A percentile compares a stretch with the other conserved stretches of the same genome.
Conservation (phyloP, 2,113 vertebrate genomes). For the Nicator chloris region DNA sequence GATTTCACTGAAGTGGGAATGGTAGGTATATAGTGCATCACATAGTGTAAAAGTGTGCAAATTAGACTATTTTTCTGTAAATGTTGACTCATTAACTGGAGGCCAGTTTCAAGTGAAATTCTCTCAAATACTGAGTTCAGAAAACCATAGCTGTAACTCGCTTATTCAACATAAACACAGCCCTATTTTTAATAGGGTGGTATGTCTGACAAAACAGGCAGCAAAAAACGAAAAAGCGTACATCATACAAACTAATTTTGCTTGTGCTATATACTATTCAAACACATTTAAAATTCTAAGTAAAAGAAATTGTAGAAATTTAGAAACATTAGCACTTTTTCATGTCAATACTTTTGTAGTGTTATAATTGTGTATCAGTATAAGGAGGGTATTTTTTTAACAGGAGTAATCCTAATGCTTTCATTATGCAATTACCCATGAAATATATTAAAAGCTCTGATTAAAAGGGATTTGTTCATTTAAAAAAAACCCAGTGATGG, state of each 20-base stretch:
- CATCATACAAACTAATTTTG: background rate
- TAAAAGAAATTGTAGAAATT: constrained; percentile 32
- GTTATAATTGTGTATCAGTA: constrained; percentile 57
- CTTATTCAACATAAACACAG: background rate
- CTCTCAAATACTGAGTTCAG: background rate
- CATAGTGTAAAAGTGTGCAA: background rate
- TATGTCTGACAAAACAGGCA: background rate
- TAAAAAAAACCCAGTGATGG: background rate
- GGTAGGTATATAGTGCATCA: background rate
- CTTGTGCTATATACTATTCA: background rate
- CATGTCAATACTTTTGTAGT: constrained; percentile 60
- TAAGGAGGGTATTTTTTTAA: constrained; percentile 44
- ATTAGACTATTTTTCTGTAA: background rate
- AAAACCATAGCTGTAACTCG: background rate
- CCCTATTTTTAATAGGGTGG: background rate
- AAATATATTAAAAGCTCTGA: constrained; percentile 65
- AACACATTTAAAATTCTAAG: constrained; percentile 6
- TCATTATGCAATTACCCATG: constrained; percentile 65
- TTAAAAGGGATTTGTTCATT: constrained; percentile 51
- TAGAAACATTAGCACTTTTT: constrained; percentile 32
- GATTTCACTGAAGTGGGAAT: background rate
- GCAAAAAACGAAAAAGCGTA: background rate
- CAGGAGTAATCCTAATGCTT: constrained; percentile 50
- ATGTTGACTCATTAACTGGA: background rate
- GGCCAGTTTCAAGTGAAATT: background rate